Base-by-base conservation (phyloP, 2,888 invertebrate genomes). In the Eupeodes latifasciatus region DNA sequence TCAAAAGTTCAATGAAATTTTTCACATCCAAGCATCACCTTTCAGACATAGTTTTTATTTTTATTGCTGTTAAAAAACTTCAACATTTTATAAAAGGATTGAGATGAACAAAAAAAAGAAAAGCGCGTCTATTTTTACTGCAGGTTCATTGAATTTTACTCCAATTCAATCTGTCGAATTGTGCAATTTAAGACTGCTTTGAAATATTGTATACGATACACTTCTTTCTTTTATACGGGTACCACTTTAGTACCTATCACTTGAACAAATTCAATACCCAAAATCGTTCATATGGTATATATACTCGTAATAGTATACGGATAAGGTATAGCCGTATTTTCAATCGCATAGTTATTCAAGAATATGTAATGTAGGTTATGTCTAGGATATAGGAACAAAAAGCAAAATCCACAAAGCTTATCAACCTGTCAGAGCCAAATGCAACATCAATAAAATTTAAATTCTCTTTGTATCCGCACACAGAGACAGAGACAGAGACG, bases 361-460 rank as follows among this genome's bases (percentile, higher is more conserved):
- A 16, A 51, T 16, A 7, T 16, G 16, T 51, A 51, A 10, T 47
- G 10, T 4, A 47, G 40, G 40, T 40, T 11, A 47, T 5, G 19
- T 19, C 11, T 5, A 27, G 19, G 5, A 27, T 49, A n/a, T 55
- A 53, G 59, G 34, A 9, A 47, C 47, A 40, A n/a, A 62, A 53
- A 59, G 34, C 5, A 34, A 57, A 67, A 77, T 57, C 75, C 11
- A 71, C 61, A 83, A 72, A 57, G 27, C 55, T 44, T 67, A 44
- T 53, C 69, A 62, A 76, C 66, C 61, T 78, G 44, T 59, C 59
- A 44, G 9, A 36, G 47, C 10, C 66, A 74, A 84, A 79, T 53
- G 61, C 66, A 79, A 84, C 67, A 79, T 61, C 44, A 74, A 74
- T 72, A 53, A 74, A 84, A 84, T 79, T 69, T 64, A 64, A 76